phyloP scores from a whole-genome alignment of 2,113 vertebrate species.

The Channa maculata region DNA sequence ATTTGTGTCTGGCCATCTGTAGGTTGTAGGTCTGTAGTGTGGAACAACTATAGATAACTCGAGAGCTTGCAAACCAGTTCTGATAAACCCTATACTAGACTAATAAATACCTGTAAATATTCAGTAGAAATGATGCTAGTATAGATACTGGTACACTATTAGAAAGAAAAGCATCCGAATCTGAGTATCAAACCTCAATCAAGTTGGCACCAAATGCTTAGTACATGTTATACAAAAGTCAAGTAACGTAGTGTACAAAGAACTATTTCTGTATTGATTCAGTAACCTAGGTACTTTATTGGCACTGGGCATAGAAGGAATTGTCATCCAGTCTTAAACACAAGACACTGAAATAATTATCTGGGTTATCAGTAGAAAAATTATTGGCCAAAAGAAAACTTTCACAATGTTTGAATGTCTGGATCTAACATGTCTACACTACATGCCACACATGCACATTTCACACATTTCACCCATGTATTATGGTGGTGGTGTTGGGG shows the following conservation, averaged over 20 bases:
- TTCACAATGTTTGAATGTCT: not conserved
- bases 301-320: conserved; percentile 21
- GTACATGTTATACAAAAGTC: conserved; percentile 1
- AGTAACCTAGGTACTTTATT: conserved; percentile 9
- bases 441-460: conserved; percentile 28
- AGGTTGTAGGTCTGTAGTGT: too few species aligned
- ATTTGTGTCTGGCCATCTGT: too few species aligned
- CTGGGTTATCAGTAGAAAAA: not conserved
- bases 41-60: too few species aligned
- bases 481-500: not conserved
- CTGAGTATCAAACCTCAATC: too few species aligned
- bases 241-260: too few species aligned
- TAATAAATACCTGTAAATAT: too few species aligned
- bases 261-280: not conserved
- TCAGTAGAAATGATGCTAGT: too few species aligned
- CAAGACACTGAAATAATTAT: not conserved
- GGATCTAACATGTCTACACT: not conserved
- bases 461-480: conserved; percentile 11
- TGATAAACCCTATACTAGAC: too few species aligned
- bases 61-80: too few species aligned
- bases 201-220: conserved; percentile 25
- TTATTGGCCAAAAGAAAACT: not conserved
- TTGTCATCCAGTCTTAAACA: not conserved
- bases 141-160: too few species aligned
- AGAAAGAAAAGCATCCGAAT: too few species aligned